These are phyloP conservation scores for Mus minutoides DNA, from an alignment of 2,797 vertebrate genomes.

Conservation along the genomic window DNA sequence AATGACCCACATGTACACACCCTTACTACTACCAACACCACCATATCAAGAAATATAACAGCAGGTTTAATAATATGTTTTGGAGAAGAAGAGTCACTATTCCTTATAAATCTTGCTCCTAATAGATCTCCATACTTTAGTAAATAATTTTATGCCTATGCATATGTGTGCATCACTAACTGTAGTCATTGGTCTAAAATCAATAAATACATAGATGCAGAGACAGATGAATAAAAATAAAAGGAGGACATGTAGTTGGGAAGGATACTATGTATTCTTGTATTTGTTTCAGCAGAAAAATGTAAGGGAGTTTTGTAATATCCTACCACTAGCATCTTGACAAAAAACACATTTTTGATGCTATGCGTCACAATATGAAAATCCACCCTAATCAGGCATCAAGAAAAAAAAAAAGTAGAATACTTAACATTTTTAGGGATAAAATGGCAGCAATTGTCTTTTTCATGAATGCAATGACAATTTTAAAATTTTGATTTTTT, in stretches of 20 bases:
- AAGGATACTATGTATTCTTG: neutral
- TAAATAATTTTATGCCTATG: neutral
- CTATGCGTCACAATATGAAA: neutral
- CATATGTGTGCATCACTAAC: neutral
- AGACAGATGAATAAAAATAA: neutral
- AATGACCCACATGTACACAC: neutral
- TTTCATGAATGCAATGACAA: slow-evolving; percentile 11
- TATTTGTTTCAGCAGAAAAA: neutral
- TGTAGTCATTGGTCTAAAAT: neutral
- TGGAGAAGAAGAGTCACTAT: neutral
- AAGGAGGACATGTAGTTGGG: neutral
- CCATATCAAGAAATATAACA: neutral
- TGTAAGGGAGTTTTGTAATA: neutral
- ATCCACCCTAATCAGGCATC: neutral
- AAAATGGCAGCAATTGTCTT: neutral
- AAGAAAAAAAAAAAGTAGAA: neutral
- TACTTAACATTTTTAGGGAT: slow-evolving; percentile 25
- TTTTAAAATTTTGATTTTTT: slow-evolving; percentile 37
- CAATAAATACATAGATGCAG: neutral
- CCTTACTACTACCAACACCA: neutral
- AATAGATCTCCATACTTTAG: neutral
- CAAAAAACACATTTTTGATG: neutral
- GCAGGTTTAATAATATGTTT: neutral
- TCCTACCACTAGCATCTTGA: neutral
- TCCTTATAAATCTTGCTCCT: neutral